A percentile compares a stretch with the other conserved stretches of the same genome.
Conservation (phyloP, 2,888 invertebrate genomes). For the Baccha elongata region DNA sequence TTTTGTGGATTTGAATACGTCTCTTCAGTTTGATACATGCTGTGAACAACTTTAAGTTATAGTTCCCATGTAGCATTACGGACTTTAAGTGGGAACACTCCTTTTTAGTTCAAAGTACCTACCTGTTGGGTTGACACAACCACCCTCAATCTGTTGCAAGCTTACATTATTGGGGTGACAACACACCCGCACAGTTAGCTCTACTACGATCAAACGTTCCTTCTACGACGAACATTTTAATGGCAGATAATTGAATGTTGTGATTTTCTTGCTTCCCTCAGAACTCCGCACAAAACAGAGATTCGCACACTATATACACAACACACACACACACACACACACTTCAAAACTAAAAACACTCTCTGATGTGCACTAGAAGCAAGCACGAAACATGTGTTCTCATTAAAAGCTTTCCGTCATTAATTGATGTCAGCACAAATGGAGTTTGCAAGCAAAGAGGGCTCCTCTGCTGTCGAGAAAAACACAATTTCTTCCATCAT, state of each 20-base stretch:
- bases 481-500: conserved; percentile 8
- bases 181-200: conserved; percentile 23
- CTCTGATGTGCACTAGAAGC: conserved; percentile 40
- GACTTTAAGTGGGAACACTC: not conserved
- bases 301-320: no score
- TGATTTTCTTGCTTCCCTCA: conserved; percentile 62
- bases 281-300: conserved; percentile 7
- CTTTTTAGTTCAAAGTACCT: not conserved
- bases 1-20: no score
- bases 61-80: no score
- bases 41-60: no score
- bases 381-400: conserved; percentile 69
- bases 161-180: conserved; percentile 16
- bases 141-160: conserved; percentile 35
- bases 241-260: conserved; percentile 72
- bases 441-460: conserved; percentile 63
- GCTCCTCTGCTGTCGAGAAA: conserved; percentile 32
- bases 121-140: conserved; percentile 36
- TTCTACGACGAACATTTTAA: conserved; percentile 60
- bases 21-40: no score
- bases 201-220: conserved; percentile 46
- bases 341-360: conserved; percentile 7
- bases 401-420: conserved; percentile 74
- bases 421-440: conserved; percentile 73
- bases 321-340: conserved; percentile 5